Evolutionary conservation across 2,797 vertebrate genomes (phyloP).

Genomic region (Pseudochirops corinnae): DNA sequence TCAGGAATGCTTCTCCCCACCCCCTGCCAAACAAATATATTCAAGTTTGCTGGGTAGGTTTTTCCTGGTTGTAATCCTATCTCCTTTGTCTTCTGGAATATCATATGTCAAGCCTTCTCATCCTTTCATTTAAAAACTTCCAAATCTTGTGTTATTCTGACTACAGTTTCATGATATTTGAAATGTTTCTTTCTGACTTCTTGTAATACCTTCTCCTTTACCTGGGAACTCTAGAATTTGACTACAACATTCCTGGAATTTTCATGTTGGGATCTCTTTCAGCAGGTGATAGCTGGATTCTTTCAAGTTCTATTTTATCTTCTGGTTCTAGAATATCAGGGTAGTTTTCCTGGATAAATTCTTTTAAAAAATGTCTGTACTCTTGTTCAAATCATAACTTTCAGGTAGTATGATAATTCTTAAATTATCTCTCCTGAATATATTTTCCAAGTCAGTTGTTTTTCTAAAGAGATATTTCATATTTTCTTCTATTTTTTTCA

Average conservation of each 20-base stretch:
- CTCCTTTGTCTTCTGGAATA: neutral
- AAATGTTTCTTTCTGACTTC: neutral
- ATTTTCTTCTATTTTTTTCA: neutral
- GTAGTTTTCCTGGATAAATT: neutral
- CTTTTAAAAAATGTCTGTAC: neutral
- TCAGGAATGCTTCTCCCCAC: neutral
- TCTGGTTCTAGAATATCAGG: neutral
- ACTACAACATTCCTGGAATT: neutral
- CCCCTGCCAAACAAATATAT: neutral
- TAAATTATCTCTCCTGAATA: neutral
- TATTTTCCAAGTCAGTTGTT: neutral
- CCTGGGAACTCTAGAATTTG: neutral
- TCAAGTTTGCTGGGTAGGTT: neutral
- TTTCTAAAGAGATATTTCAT: neutral
- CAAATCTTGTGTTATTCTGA: neutral
- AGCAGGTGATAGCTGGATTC: neutral
- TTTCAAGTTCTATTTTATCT: neutral
- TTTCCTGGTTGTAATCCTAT: neutral
- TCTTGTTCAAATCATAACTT: neutral
- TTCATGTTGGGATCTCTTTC: neutral
- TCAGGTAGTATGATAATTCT: neutral
- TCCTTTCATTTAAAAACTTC: neutral
- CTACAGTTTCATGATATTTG: too few species aligned
- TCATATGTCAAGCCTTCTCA: neutral
- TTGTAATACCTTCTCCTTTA: neutral